Evolutionary conservation across 2,797 vertebrate species (phyloP).

Genomic region (Varecia variegata): DNA sequence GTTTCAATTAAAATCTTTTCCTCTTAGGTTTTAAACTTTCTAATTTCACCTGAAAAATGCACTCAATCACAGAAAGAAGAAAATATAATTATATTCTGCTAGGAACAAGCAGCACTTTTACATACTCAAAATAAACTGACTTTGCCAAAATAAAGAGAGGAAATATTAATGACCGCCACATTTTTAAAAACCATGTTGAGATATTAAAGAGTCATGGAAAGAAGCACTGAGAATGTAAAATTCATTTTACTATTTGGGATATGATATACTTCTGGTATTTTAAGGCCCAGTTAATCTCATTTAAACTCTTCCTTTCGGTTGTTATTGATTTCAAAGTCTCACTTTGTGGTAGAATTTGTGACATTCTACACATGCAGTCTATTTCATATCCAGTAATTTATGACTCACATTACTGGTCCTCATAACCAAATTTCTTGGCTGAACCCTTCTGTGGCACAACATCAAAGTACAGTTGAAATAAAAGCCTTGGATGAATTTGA

Average conservation of each 20-base stretch:
- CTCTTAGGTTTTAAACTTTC: neutral
- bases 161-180: neutral
- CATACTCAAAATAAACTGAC: neutral
- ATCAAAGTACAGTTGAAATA: constrained; percentile 1
- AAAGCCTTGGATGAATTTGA: neutral
- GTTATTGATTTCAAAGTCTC: neutral
- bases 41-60: constrained; percentile 31
- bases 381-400: constrained; percentile 6
- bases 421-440: neutral
- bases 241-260: neutral
- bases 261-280: neutral
- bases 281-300: neutral
- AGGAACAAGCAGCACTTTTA: neutral
- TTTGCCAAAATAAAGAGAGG: neutral
- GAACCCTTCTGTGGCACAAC: neutral
- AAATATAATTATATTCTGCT: neutral
- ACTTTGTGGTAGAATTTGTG: neutral
- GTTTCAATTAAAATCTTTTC: constrained; percentile 39
- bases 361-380: neutral
- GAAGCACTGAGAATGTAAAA: neutral
- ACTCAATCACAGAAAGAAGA: constrained; percentile 27
- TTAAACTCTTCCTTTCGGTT: neutral
- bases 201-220: neutral
- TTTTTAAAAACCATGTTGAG: neutral
- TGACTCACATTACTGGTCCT: neutral